phyloP scores from a whole-genome alignment of 1,140 invertebrate genomes.

The Lanistes nyassanus region DNA sequence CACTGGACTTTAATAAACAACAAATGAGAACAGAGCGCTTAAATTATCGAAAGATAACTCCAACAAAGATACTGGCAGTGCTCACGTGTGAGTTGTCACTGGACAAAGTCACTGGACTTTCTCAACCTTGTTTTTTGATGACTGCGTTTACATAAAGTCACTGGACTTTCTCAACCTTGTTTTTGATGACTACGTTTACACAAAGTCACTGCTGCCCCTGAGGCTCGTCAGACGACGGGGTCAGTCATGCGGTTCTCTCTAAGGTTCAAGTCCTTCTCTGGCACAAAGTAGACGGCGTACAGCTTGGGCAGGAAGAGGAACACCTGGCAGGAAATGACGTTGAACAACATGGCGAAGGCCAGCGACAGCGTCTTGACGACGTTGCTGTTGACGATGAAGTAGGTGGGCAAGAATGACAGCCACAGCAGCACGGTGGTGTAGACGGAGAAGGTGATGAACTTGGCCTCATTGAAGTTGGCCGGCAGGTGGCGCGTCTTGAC shows the following conservation, averaged over 20 bases:
- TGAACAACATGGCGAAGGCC: conserved; percentile 39
- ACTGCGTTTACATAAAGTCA: too few relatives aligned
- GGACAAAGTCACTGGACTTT: too few relatives aligned
- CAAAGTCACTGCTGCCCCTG: not conserved
- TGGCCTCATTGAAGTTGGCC: conserved; percentile 56
- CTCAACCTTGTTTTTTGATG: too few relatives aligned
- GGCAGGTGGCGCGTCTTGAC: conserved; percentile 67
- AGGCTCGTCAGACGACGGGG: not conserved
- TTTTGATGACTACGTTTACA: too few relatives aligned
- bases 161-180: too few relatives aligned
- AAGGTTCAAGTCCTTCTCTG: not conserved
- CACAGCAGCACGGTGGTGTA: conserved; percentile 54
- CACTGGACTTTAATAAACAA: too few relatives aligned
- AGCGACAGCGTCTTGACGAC: conserved; percentile 37
- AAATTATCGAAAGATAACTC: too few relatives aligned
- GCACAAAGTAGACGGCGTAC: conserved; percentile 70
- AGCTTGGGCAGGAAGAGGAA: conserved; percentile 49
- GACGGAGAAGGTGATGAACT: conserved; percentile 47
- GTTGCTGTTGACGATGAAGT: conserved; percentile 41
- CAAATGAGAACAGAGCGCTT: too few relatives aligned
- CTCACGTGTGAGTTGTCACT: too few relatives aligned
- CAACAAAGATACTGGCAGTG: too few relatives aligned
- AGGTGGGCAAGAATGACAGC: conserved; percentile 52
- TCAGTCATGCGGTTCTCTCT: not conserved
- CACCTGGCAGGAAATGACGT: conserved; percentile 35